These are phyloP conservation scores for Tetranychus cinnabarinus DNA, from an alignment of 1,140 invertebrate genomes.

Conservation along the genomic window DNA sequence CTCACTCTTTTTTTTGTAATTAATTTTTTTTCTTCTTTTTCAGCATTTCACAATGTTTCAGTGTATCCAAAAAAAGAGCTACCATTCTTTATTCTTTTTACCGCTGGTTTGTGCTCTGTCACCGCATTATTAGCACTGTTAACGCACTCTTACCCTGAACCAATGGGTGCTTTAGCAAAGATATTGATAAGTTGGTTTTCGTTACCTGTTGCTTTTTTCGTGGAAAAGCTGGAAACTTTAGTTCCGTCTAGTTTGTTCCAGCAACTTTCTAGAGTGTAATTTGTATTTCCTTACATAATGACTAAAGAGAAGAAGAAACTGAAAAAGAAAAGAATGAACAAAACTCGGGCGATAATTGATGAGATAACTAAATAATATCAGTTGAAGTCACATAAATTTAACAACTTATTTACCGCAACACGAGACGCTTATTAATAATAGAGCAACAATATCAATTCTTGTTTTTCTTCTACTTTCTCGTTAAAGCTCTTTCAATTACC, in stretches of 20 bases:
- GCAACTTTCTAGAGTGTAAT: conserved; percentile 44
- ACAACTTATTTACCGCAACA: too few species aligned
- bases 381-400: too few species aligned
- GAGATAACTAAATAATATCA: too few species aligned
- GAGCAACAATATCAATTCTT: too few species aligned
- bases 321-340: too few species aligned
- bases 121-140: conserved; percentile 77
- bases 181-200: conserved; percentile 52
- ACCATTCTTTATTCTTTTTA: conserved; percentile 84
- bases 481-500: too few species aligned
- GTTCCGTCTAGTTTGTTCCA: conserved; percentile 57
- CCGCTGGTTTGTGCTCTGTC: conserved; percentile 72
- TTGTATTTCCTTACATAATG: too few species aligned
- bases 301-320: neutral
- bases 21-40: neutral
- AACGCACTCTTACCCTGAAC: conserved; percentile 82
- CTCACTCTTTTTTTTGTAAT: neutral
- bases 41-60: conserved; percentile 66
- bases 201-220: conserved; percentile 51
- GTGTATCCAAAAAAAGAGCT: conserved; percentile 89
- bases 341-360: too few species aligned
- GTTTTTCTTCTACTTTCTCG: too few species aligned
- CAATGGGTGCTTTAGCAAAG: conserved; percentile 62
- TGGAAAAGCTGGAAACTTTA: conserved; percentile 58
- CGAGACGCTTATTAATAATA: too few species aligned